Evolutionary conservation across 1,140 invertebrate species (phyloP).

Genomic region (Micrasema longulum): DNA sequence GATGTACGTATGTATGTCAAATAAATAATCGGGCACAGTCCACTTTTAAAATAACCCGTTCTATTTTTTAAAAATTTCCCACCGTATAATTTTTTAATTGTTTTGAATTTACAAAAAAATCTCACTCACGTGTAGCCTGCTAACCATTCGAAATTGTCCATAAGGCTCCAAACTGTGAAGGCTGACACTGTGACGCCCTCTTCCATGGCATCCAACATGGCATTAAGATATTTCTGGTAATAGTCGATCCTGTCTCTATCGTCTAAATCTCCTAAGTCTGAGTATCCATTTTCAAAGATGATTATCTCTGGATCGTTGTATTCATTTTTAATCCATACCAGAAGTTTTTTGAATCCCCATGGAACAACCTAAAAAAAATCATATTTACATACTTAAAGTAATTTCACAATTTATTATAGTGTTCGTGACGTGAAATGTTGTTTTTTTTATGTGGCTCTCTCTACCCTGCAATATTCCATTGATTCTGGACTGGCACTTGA

Average conservation of each 20-base stretch:
- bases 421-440: too few species aligned
- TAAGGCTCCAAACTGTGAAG: conserved; percentile 78
- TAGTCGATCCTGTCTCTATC: conserved; percentile 62
- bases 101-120: too few species aligned
- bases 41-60: too few species aligned
- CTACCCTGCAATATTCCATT: too few species aligned
- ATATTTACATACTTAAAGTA: too few species aligned
- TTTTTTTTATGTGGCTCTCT: too few species aligned
- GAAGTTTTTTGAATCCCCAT: conserved; percentile 71
- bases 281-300: conserved; percentile 76
- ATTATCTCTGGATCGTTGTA: conserved; percentile 74
- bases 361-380: conserved; percentile 63
- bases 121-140: conserved; percentile 68
- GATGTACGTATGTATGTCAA: too few species aligned
- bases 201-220: conserved; percentile 73
- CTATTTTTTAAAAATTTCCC: too few species aligned
- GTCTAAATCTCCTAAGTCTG: conserved; percentile 63
- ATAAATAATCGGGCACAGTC: too few species aligned
- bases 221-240: conserved; percentile 70
- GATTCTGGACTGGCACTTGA: too few species aligned
- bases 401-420: too few species aligned
- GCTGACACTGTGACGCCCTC: conserved; percentile 75
- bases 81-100: too few species aligned
- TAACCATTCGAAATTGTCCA: conserved; percentile 81
- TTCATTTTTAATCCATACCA: conserved; percentile 73